Evolutionary conservation across 2,888 invertebrate species (phyloP).

Genomic region (Drosophila anomalata): DNA sequence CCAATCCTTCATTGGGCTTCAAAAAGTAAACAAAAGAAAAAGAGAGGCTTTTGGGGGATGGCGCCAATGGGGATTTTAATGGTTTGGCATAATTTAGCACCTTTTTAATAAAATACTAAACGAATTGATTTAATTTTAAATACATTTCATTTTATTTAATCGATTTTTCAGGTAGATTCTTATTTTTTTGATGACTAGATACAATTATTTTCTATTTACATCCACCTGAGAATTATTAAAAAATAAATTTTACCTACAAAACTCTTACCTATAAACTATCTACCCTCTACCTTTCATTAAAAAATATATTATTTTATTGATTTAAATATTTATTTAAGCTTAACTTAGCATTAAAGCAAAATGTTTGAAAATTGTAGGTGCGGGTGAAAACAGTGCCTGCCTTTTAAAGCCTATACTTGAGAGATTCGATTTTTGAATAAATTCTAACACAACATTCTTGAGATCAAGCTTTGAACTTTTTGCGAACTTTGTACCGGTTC

Average conservation of each 20-base stretch:
- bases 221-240: not conserved
- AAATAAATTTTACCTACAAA: not conserved
- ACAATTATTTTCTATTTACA: not conserved
- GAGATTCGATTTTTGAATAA: not conserved
- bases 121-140: not conserved
- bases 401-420: not conserved
- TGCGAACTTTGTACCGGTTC: constrained; percentile 53
- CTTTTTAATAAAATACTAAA: not conserved
- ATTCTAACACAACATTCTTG: constrained; percentile 22
- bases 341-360: not conserved
- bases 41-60: not conserved
- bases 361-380: not conserved
- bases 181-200: not conserved
- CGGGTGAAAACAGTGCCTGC: not conserved
- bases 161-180: not conserved
- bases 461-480: constrained; percentile 51
- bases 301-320: not conserved
- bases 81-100: not conserved
- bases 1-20: not conserved
- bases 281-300: not conserved
- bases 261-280: not conserved
- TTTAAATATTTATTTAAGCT: not conserved
- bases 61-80: not conserved
- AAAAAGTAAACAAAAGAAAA: not conserved
- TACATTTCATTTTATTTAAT: not conserved